A percentile compares a stretch with the other conserved stretches of the same genome.
These are phyloP conservation scores for Kuschelorhynchus macadamiae DNA, from an alignment of 2,888 invertebrate species.

Conservation along the genomic window DNA sequence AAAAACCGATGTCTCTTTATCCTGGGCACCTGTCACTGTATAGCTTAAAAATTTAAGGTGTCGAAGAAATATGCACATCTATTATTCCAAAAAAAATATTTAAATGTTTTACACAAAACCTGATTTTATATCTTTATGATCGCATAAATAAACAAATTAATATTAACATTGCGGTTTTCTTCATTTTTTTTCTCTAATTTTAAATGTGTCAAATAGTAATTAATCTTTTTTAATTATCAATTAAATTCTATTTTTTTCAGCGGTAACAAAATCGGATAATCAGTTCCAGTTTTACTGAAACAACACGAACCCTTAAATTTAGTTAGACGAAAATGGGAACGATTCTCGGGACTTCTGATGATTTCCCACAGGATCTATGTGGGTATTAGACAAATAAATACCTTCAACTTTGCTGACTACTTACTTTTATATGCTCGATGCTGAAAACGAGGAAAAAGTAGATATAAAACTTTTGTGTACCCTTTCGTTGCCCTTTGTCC, in stretches of 20 bases:
- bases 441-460: slow-evolving; percentile 23
- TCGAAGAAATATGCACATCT: too few species aligned
- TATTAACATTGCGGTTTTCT: neutral
- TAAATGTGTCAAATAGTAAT: neutral
- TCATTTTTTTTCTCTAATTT: neutral
- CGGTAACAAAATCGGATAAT: slow-evolving; percentile 15
- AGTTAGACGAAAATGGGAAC: slow-evolving; percentile 38
- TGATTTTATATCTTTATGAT: too few species aligned
- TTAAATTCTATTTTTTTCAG: slow-evolving; percentile 11
- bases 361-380: slow-evolving; percentile 66
- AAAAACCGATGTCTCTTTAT: too few species aligned
- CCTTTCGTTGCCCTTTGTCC: slow-evolving; percentile 15
- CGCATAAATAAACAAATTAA: too few species aligned
- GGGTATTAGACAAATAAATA: slow-evolving; percentile 66
- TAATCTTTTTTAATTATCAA: neutral
- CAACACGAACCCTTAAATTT: slow-evolving; percentile 41
- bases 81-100: too few species aligned
- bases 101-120: too few species aligned
- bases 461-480: slow-evolving; percentile 32
- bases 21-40: too few species aligned
- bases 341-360: slow-evolving; percentile 58
- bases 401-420: slow-evolving; percentile 64
- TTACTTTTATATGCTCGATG: slow-evolving; percentile 54
- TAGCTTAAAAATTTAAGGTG: too few species aligned
- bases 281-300: slow-evolving; percentile 21